A percentile compares a stretch with the other conserved stretches of the same genome.
These are phyloP conservation scores for Drosophila gaucha DNA, from an alignment of 2,888 invertebrate species.

Conservation along the genomic window DNA sequence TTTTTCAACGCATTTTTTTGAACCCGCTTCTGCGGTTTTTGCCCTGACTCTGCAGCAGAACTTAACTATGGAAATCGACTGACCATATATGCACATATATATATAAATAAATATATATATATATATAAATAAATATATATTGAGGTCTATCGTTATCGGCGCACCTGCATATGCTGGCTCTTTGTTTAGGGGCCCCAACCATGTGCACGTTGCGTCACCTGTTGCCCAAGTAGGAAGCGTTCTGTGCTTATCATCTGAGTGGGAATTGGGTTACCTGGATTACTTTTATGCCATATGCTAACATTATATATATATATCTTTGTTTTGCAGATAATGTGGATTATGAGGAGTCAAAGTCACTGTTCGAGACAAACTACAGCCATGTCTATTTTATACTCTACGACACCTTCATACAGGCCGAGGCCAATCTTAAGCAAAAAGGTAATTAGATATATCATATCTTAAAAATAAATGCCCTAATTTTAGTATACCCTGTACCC, in stretches of 20 bases:
- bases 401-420: constrained; percentile 96
- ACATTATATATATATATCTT: background rate
- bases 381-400: constrained; percentile 98
- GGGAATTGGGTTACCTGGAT: constrained; percentile 12
- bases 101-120: background rate
- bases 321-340: constrained; percentile 93
- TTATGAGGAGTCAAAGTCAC: constrained; percentile 93
- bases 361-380: constrained; percentile 97
- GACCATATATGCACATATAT: background rate
- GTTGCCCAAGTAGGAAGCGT: constrained; percentile 25
- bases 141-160: constrained; percentile 18
- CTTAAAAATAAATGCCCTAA: background rate
- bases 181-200: constrained; percentile 22
- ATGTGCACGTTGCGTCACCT: constrained; percentile 42
- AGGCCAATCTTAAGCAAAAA: constrained; percentile 95
- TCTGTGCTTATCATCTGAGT: constrained; percentile 11
- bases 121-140: background rate
- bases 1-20: constrained; percentile 41
- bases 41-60: constrained; percentile 11
- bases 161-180: constrained; percentile 12
- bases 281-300: background rate
- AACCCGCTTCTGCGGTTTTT: constrained; percentile 26
- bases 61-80: constrained; percentile 12
- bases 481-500: constrained; percentile 1
- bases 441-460: constrained; percentile 86